These are phyloP conservation scores for Stegodyphus dumicola DNA, from an alignment of 1,140 invertebrate species.

Conservation along the genomic window DNA sequence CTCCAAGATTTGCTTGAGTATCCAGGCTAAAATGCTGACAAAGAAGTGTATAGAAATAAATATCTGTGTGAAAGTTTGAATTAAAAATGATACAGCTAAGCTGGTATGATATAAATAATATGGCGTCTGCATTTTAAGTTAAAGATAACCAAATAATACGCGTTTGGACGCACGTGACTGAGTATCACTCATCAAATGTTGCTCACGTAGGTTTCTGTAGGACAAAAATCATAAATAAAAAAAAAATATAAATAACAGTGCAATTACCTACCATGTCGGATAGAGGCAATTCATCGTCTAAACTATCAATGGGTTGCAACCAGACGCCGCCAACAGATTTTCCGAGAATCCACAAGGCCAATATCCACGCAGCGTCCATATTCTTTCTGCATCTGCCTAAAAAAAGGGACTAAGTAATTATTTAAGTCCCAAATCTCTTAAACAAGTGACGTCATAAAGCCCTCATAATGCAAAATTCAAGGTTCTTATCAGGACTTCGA, in stretches of 20 bases:
- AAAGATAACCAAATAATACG: too few relatives aligned
- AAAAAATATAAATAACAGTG: background rate
- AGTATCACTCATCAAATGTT: too few relatives aligned
- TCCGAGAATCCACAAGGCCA: constrained; percentile 8
- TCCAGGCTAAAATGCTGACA: too few relatives aligned
- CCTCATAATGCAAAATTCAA: constrained; percentile 52
- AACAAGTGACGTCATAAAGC: constrained; percentile 24
- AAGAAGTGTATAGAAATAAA: too few relatives aligned
- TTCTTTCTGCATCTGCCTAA: background rate
- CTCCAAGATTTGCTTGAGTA: too few relatives aligned
- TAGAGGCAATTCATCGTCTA: constrained; percentile 19
- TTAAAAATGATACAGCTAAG: too few relatives aligned
- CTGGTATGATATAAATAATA: too few relatives aligned
- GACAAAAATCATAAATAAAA: background rate
- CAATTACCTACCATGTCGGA: constrained; percentile 44
- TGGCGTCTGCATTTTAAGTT: too few relatives aligned
- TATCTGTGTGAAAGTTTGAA: too few relatives aligned
- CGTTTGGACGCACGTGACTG: too few relatives aligned
- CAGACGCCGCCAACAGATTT: background rate
- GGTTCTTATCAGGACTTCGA: constrained; percentile 39
- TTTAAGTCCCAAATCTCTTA: constrained; percentile 35
- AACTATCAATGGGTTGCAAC: constrained; percentile 23
- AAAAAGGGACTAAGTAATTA: background rate
- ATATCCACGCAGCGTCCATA: background rate
- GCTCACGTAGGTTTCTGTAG: background rate